Evolutionary conservation across 2,797 vertebrate species (phyloP).

Genomic region (Astyanax mexicanus): DNA sequence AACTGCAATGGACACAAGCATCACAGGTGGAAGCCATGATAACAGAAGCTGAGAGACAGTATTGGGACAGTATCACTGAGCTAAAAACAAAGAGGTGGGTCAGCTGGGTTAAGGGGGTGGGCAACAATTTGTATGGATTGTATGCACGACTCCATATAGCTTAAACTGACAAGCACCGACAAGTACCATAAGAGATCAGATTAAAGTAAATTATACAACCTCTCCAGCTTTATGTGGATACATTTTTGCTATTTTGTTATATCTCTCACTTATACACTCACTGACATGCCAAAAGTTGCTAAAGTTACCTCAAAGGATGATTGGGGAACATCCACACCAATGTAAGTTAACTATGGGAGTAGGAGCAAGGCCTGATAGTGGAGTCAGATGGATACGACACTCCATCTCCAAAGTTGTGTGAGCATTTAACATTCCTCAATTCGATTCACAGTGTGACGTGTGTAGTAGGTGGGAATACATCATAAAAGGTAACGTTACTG

Average conservation of each 20-base stretch:
- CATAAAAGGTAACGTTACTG: too few relatives aligned
- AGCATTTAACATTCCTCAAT: too few relatives aligned
- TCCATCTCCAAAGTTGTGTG: too few relatives aligned
- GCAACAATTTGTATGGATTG: not conserved
- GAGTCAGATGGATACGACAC: too few relatives aligned
- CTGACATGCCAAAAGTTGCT: too few relatives aligned
- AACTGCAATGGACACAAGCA: constrained; percentile 17
- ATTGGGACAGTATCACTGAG: not conserved
- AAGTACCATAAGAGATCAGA: constrained; percentile 57
- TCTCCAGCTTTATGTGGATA: constrained; percentile 30
- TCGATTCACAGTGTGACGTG: too few relatives aligned
- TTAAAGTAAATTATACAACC: constrained; percentile 62
- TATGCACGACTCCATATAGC: not conserved
- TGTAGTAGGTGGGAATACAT: too few relatives aligned
- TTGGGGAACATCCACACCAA: too few relatives aligned
- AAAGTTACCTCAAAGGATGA: too few relatives aligned
- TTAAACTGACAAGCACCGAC: constrained; percentile 15
- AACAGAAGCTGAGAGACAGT: not conserved
- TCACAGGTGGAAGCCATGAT: not conserved
- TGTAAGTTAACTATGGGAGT: too few relatives aligned
- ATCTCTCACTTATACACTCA: constrained; percentile 57
- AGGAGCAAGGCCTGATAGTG: too few relatives aligned
- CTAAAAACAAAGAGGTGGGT: too few relatives aligned
- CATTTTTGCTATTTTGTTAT: constrained; percentile 42
- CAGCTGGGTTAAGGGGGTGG: not conserved